Evolutionary conservation across 2,797 vertebrate species (phyloP).

Genomic region (Lepus oiostolus): DNA sequence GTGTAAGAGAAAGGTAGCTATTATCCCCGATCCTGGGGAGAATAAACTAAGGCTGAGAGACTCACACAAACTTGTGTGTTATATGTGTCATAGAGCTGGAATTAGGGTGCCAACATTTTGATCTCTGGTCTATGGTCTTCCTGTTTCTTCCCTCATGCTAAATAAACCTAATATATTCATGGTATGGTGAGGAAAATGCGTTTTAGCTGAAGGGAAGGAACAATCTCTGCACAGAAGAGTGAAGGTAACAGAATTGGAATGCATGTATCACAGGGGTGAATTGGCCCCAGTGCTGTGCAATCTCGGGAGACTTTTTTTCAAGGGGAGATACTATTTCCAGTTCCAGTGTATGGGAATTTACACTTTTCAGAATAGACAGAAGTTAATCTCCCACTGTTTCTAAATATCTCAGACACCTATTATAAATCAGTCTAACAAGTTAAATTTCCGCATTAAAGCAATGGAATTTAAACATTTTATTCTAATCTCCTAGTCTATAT

Average conservation of each 20-base stretch:
- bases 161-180: neutral
- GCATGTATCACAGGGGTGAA: accelerated
- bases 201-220: neutral
- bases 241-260: neutral
- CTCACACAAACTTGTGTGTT: accelerated
- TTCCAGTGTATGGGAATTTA: neutral
- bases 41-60: neutral
- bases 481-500: neutral
- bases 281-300: accelerated
- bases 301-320: neutral
- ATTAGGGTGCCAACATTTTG: no score
- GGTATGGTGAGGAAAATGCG: no score
- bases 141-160: neutral
- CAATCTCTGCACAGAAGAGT: neutral
- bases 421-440: neutral
- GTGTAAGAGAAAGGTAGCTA: neutral
- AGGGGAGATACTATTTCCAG: neutral
- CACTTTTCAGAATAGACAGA: neutral
- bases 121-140: neutral
- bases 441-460: neutral
- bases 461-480: neutral
- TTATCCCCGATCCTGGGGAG: neutral
- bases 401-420: neutral
- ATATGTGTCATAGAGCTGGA: no score
- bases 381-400: neutral